Evolutionary conservation across 2,113 vertebrate species (phyloP).

Genomic region (Fulica atra): DNA sequence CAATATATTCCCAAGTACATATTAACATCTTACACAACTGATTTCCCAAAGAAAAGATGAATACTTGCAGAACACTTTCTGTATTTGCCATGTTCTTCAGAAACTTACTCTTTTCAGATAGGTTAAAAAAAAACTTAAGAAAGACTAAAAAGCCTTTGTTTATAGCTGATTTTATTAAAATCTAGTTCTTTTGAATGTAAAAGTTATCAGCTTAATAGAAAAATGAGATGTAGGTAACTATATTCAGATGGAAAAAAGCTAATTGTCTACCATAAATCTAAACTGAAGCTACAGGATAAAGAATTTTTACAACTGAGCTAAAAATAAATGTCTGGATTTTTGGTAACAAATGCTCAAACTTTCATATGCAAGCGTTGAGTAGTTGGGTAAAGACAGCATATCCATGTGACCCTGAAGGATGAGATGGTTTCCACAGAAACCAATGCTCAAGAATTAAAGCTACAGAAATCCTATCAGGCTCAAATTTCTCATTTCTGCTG

Average conservation of each 20-base stretch:
- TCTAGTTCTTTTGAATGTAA: background rate
- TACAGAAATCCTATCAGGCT: background rate
- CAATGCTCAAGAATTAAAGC: background rate
- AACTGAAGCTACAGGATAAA: background rate
- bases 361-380: background rate
- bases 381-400: background rate
- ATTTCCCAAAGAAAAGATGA: background rate
- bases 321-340: background rate
- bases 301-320: background rate
- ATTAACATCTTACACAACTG: background rate
- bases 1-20: background rate
- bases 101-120: background rate
- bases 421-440: background rate
- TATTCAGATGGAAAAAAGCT: background rate
- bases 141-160: background rate
- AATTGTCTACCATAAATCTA: background rate
- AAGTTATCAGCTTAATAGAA: too few relatives aligned
- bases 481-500: background rate
- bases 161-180: background rate
- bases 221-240: background rate
- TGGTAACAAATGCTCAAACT: background rate
- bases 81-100: background rate
- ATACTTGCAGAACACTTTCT: background rate
- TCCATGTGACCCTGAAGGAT: background rate
- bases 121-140: background rate